Percentiles rank a stretch among this genome's conserved stretches.
Conservation (phyloP, 2,113 vertebrate species). For the Mola mola region DNA sequence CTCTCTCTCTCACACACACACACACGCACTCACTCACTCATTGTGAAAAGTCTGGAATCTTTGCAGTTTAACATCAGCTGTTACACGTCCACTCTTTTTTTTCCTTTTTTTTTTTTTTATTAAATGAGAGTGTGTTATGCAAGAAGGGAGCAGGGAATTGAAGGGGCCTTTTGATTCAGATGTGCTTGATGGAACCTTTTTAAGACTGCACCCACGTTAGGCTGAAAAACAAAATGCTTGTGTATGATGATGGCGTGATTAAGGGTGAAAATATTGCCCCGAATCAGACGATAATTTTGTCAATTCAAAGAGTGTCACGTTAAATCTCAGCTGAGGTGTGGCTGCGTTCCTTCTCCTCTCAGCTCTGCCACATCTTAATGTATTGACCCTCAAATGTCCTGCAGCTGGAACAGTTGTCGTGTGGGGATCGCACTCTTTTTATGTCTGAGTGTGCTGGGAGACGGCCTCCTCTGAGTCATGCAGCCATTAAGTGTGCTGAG, state of each 20-base stretch:
- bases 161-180: constrained; percentile 47
- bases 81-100: constrained; percentile 41
- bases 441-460: constrained; percentile 13
- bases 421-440: constrained; percentile 28
- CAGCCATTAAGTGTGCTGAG: constrained; percentile 11
- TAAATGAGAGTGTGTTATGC: constrained; percentile 59
- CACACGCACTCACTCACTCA: no score
- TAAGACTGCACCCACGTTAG: constrained; percentile 22
- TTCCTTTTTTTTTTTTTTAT: no score
- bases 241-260: neutral
- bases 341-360: constrained; percentile 7
- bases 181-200: constrained; percentile 13
- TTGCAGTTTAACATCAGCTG: no score
- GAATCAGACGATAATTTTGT: neutral
- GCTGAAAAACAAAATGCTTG: neutral
- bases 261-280: no score
- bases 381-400: constrained; percentile 50
- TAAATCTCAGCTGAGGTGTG: constrained; percentile 34
- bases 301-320: no score
- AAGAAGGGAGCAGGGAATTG: constrained; percentile 49
- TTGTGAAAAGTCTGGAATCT: no score
- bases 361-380: constrained; percentile 14
- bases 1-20: no score
- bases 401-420: constrained; percentile 41
- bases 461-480: constrained; percentile 16